A percentile compares a stretch with the other conserved stretches of the same genome.
phyloP scores from a whole-genome alignment of 2,113 vertebrate genomes.

The Pardalotus punctatus region DNA sequence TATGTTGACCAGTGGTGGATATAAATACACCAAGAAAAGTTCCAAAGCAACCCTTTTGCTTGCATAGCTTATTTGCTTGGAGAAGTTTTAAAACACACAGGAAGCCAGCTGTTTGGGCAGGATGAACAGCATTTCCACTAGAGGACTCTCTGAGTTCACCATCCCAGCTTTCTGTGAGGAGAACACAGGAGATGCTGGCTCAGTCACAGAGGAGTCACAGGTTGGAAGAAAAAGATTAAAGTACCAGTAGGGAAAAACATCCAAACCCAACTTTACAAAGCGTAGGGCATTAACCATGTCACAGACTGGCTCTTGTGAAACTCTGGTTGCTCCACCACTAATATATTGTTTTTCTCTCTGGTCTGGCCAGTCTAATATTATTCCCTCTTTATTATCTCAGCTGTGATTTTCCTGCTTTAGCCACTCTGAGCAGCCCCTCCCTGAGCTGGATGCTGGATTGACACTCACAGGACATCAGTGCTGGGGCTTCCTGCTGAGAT shows the following conservation, averaged over 20 bases:
- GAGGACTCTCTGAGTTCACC: not conserved
- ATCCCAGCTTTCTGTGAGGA: too few species aligned
- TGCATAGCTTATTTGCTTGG: not conserved
- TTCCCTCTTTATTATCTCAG: not conserved
- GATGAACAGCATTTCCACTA: not conserved
- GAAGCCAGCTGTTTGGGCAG: not conserved
- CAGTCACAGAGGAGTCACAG: not conserved
- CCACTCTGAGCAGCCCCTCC: fast-evolving
- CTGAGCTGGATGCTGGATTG: fast-evolving
- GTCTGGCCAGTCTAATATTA: not conserved
- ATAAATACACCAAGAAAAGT: not conserved
- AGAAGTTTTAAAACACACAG: not conserved
- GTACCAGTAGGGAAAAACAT: not conserved
- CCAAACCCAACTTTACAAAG: not conserved
- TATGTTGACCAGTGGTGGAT: fast-evolving
- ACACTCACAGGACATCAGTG: too few species aligned
- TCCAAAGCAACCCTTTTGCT: not conserved
- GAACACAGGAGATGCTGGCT: not conserved
- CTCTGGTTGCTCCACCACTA: not conserved
- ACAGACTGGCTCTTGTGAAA: not conserved
- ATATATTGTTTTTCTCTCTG: fast-evolving
- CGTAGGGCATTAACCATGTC: not conserved
- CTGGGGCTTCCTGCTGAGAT: not conserved
- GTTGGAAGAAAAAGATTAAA: not conserved
- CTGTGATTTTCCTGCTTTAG: not conserved